A percentile compares a stretch with the other conserved stretches of the same genome.
Evolutionary conservation across 2,797 vertebrate genomes (phyloP).

Genomic region (Parauchenoglanis ngamensis): DNA sequence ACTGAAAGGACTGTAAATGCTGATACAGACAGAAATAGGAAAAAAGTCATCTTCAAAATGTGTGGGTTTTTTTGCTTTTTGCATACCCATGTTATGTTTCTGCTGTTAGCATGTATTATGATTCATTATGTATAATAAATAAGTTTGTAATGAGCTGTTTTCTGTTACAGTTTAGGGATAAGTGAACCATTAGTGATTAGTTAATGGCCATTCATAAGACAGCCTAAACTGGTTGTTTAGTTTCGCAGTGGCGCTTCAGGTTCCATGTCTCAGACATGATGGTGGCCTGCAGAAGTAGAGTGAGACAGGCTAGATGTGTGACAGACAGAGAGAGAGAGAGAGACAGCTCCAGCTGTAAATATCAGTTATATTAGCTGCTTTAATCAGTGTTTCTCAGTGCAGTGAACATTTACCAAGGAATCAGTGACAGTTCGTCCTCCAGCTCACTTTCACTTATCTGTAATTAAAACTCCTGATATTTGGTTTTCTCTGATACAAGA

Average conservation of each 20-base stretch:
- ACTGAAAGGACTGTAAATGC: too few species aligned
- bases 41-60: too few species aligned
- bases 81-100: too few species aligned
- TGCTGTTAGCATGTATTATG: too few species aligned
- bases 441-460: slow-evolving; percentile 48
- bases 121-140: background rate
- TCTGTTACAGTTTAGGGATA: background rate
- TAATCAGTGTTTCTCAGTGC: slow-evolving; percentile 1
- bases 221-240: background rate
- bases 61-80: too few species aligned
- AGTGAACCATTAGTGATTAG: background rate
- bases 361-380: slow-evolving; percentile 20
- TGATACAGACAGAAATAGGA: too few species aligned
- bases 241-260: background rate
- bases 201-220: background rate
- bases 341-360: background rate
- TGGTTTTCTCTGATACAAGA: slow-evolving; percentile 32
- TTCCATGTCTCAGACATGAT: background rate
- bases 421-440: background rate
- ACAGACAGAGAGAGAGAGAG: slow-evolving; percentile 1
- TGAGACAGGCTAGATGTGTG: background rate
- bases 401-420: background rate
- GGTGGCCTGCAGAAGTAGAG: background rate
- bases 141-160: background rate
- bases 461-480: slow-evolving; percentile 40